Conservation (phyloP, 2,113 vertebrate genomes). For the Serinus canaria region DNA sequence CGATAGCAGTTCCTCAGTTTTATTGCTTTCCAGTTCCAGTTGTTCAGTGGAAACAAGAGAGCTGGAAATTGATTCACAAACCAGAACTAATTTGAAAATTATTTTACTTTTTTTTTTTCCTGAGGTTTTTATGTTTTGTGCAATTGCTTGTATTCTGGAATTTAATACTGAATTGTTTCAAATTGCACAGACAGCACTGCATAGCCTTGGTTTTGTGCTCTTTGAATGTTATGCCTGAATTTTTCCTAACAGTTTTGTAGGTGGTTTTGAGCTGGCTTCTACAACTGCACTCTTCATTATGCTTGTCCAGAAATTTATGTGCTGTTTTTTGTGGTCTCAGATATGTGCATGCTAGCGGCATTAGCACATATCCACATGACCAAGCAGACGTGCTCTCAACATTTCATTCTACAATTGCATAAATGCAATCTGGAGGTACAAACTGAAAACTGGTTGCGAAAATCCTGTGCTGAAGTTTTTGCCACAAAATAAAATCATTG, state of each 20-base stretch:
- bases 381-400: background rate
- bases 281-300: background rate
- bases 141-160: slow-evolving; percentile 8
- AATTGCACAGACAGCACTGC: background rate
- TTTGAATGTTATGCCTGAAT: background rate
- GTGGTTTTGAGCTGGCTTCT: background rate
- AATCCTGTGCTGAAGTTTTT: background rate
- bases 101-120: background rate
- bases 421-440: background rate
- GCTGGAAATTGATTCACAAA: slow-evolving; percentile 13
- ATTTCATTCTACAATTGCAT: background rate
- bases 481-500: background rate
- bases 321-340: background rate
- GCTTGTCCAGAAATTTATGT: background rate
- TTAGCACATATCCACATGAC: background rate
- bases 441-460: background rate
- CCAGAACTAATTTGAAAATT: slow-evolving; percentile 37
- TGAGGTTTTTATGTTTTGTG: background rate
- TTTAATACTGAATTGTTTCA: slow-evolving; percentile 2
- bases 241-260: background rate
- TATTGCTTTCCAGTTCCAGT: slow-evolving; percentile 4
- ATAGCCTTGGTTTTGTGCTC: background rate
- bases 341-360: background rate
- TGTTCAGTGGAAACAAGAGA: slow-evolving; percentile 32
- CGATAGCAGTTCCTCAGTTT: background rate